Conservation (phyloP, 2,888 invertebrate species). For the Hipparchia sbordonii region DNA sequence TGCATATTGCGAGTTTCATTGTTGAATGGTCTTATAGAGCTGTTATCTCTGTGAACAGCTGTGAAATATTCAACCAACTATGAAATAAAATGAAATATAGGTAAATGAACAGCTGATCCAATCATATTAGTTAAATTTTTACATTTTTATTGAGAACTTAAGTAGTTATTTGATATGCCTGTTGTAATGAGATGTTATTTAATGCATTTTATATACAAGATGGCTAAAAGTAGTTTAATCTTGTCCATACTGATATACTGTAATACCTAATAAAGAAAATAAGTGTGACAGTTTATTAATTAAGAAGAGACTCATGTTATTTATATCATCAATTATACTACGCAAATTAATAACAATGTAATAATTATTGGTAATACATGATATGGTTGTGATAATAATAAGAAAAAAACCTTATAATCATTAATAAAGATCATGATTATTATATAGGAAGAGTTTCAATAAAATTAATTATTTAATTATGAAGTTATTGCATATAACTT, state of each 20-base stretch:
- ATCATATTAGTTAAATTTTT: conserved; percentile 18
- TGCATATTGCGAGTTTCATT: conserved; percentile 55
- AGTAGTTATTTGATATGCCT: conserved; percentile 11
- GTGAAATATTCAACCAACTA: conserved; percentile 64
- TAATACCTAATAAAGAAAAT: conserved; percentile 34
- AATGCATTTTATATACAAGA: conserved; percentile 32
- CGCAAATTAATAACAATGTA: background rate
- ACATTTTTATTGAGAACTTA: background rate
- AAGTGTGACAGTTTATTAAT: conserved; percentile 26
- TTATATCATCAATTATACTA: background rate
- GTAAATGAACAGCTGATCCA: conserved; percentile 49
- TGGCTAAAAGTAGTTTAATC: conserved; percentile 50
- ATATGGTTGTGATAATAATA: too few species aligned
- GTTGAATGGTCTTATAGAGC: conserved; percentile 38
- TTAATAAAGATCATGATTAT: too few species aligned
- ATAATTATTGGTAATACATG: background rate
- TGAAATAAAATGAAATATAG: conserved; percentile 82
- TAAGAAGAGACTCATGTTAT: background rate
- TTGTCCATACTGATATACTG: conserved; percentile 38
- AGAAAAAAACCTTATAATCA: too few species aligned
- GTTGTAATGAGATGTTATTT: background rate
- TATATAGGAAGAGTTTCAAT: too few species aligned
- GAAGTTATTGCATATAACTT: background rate
- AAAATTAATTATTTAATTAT: too few species aligned
- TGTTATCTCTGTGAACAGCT: conserved; percentile 59